Evolutionary conservation across 2,797 vertebrate species (phyloP).

Genomic region (Leucoraja ocellata): DNA sequence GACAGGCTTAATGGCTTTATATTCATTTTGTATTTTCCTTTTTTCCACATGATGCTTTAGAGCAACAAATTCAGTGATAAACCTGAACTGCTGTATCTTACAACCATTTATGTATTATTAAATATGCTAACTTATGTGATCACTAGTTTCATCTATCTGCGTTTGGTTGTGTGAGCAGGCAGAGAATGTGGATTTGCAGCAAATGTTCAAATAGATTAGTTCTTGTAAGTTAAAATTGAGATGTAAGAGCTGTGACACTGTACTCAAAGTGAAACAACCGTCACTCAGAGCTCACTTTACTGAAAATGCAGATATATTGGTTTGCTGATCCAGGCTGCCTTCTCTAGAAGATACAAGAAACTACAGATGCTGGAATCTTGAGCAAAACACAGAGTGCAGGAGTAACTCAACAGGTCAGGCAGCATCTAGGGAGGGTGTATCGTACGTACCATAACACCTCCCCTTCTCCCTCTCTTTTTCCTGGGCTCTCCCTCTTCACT

Average conservation of each 20-base stretch:
- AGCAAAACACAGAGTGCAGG: no score
- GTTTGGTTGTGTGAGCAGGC: neutral
- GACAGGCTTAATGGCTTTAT: neutral
- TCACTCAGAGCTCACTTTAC: neutral
- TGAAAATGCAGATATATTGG: neutral
- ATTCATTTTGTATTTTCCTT: neutral
- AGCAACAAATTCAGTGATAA: neutral
- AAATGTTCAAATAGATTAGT: neutral
- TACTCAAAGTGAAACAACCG: no score
- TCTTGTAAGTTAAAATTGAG: neutral
- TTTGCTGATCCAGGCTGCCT: neutral
- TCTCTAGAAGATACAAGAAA: neutral
- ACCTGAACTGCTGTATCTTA: neutral
- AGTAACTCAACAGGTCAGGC: no score
- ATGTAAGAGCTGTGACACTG: neutral
- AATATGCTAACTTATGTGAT: neutral
- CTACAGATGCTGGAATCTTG: no score
- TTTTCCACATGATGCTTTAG: neutral
- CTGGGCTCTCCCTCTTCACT: no score
- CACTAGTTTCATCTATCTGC: neutral
- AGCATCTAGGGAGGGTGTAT: no score
- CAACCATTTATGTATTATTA: neutral
- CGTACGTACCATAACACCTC: no score
- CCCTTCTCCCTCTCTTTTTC: no score
- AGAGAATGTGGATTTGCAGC: neutral